Base-by-base conservation (phyloP, 2,888 invertebrate genomes). In the Caenorhabditis virilis region DNA sequence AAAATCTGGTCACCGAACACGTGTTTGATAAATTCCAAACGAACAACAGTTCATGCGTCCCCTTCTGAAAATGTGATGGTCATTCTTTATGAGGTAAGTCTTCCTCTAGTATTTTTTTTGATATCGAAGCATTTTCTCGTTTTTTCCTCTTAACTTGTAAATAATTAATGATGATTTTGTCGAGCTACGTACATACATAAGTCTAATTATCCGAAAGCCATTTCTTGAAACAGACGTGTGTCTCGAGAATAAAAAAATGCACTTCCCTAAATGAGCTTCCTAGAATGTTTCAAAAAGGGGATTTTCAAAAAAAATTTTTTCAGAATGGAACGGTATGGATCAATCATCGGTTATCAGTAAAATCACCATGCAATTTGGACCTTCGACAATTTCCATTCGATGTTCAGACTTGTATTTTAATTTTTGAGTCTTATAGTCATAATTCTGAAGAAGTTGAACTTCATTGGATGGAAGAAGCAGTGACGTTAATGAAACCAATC, bases 1-100 rank as follows among this genome's bases (percentile, higher is more conserved):
- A 64, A 75, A 48, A 79, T 83, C 49, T 83, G 83, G 83, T 78
- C 80, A 13, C 83, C 83, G 1, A 83, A 83, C 51, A 82, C 79
- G 11, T 83, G 82, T 57, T 55, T 83, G 33, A 79, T 83, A 41
- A 83, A 83, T 63, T 82, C 82, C 20, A 83, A 83, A 50, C 56
- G 69, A 41, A 76, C 82, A 20, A 72, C 69, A 25, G 77, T 82
- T 9, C 83, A 83, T 59, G 56, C 74, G 7, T 82, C 82, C 15
- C 83, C 83, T n/a, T 78, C 81, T 11, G 78, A 78, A 53, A 83
- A 83, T 62, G 78, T 83, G 56, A 66, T 66, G 66, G 53, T 64
- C 16, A 62, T 66, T 22, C 42, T 80, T 6, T 78, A 78, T 46
- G 74, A 76, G 71, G 77, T 76, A 15, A 20, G 46, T 49, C 47